Conservation (phyloP, 2,113 vertebrate species). For the Sylvicapra grimmia region DNA sequence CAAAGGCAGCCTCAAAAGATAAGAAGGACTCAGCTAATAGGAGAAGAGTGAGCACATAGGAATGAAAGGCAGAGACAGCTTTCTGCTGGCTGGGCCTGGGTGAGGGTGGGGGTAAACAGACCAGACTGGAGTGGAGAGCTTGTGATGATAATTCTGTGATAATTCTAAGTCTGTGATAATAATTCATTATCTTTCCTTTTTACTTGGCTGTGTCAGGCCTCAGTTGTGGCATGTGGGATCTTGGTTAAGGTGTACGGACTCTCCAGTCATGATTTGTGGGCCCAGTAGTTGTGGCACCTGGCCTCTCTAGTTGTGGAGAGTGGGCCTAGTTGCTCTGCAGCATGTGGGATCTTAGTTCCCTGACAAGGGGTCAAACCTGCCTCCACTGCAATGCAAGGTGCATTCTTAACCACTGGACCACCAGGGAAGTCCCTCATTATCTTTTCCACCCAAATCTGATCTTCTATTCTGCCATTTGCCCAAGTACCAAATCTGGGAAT, state of each 20-base stretch:
- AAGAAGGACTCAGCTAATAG: not conserved
- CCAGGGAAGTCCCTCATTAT: not conserved
- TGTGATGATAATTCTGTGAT: not conserved
- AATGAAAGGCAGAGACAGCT: not conserved
- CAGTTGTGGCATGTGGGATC: not conserved
- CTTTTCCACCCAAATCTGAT: not conserved
- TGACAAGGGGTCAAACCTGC: not conserved
- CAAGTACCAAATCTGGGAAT: not conserved
- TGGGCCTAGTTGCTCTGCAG: not conserved
- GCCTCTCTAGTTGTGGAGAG: not conserved
- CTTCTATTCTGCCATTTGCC: not conserved
- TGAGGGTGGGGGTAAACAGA: not conserved
- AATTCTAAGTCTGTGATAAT: not conserved
- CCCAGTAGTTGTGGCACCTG: not conserved
- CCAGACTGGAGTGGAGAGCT: not conserved
- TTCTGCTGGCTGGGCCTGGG: not conserved
- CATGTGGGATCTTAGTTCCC: not conserved
- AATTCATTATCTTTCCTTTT: not conserved
- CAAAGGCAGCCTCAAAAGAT: not conserved
- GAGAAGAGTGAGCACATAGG: not conserved
- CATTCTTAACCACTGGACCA: not conserved
- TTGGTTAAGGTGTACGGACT: not conserved
- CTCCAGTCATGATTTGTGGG: not conserved
- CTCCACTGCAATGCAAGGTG: not conserved
- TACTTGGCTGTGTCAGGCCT: not conserved